Conservation (phyloP, 2,113 vertebrate genomes). For the Paedocypris sp. region DNA sequence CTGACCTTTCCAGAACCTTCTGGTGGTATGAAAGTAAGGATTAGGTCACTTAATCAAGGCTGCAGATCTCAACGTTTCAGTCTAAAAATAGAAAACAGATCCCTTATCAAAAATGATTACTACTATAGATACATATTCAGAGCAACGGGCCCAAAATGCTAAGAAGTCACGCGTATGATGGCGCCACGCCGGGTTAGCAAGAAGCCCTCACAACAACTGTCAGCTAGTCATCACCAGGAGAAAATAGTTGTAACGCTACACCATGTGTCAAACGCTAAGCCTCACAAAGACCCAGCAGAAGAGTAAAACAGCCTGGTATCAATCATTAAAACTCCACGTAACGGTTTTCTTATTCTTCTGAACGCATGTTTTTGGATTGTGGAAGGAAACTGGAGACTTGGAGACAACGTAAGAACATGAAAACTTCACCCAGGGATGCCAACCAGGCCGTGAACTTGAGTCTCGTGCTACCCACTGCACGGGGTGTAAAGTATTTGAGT, state of each 20-base stretch:
- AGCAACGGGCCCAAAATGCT: no score
- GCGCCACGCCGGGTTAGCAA: conserved; percentile 29
- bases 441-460: no score
- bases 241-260: conserved; percentile 63
- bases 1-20: conserved; percentile 21
- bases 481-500: no score
- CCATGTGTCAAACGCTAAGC: conserved; percentile 31
- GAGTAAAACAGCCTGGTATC: not conserved
- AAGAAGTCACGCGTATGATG: conserved; percentile 28
- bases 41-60: not conserved
- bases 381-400: no score
- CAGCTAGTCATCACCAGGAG: conserved; percentile 52
- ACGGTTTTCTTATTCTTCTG: no score
- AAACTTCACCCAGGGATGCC: no score
- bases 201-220: conserved; percentile 42
- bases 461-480: no score
- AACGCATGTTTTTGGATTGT: no score
- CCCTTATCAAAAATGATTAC: no score
- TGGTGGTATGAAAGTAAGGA: not conserved
- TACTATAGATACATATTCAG: no score
- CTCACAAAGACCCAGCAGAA: conserved; percentile 29
- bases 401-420: no score
- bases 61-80: not conserved
- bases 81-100: not conserved
- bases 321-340: not conserved